These are phyloP conservation scores for Macrotrachela quadricornifera DNA, from an alignment of 1,140 invertebrate species.

Conservation along the genomic window DNA sequence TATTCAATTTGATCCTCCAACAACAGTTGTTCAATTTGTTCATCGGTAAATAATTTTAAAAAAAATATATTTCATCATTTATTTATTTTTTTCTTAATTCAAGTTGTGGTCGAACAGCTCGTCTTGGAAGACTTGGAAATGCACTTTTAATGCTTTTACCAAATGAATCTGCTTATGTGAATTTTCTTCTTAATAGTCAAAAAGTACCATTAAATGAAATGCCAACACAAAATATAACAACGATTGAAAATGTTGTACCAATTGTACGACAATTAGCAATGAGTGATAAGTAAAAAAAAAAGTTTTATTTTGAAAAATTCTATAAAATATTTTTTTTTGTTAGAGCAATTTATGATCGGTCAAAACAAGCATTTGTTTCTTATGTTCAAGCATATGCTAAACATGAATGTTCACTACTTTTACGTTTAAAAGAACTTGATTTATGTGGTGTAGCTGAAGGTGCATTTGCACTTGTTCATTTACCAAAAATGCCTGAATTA, in stretches of 20 bases:
- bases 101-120: slow-evolving; percentile 61
- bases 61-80: no score
- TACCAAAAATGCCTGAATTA: slow-evolving; percentile 84
- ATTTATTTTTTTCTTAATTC: no score
- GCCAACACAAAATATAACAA: neutral
- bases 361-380: slow-evolving; percentile 75
- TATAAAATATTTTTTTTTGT: no score
- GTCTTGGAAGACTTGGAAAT: slow-evolving; percentile 64
- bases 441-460: slow-evolving; percentile 59
- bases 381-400: slow-evolving; percentile 77
- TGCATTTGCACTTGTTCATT: slow-evolving; percentile 56
- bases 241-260: no score
- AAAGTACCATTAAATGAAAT: slow-evolving; percentile 30
- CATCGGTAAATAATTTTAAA: neutral
- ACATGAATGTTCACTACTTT: slow-evolving; percentile 75
- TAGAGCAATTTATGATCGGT: slow-evolving; percentile 60
- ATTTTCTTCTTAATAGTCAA: slow-evolving; percentile 77
- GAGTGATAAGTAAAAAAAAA: no score
- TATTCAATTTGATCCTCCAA: slow-evolving; percentile 87
- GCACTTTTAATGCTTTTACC: slow-evolving; percentile 63
- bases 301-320: no score
- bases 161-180: slow-evolving; percentile 64
- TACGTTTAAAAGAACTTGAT: slow-evolving; percentile 66
- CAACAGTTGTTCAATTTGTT: slow-evolving; percentile 22
- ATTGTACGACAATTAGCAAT: no score